A percentile compares a stretch with the other conserved stretches of the same genome.
Evolutionary conservation across 2,888 invertebrate species (phyloP).

Genomic region (Argyresthia albistria): DNA sequence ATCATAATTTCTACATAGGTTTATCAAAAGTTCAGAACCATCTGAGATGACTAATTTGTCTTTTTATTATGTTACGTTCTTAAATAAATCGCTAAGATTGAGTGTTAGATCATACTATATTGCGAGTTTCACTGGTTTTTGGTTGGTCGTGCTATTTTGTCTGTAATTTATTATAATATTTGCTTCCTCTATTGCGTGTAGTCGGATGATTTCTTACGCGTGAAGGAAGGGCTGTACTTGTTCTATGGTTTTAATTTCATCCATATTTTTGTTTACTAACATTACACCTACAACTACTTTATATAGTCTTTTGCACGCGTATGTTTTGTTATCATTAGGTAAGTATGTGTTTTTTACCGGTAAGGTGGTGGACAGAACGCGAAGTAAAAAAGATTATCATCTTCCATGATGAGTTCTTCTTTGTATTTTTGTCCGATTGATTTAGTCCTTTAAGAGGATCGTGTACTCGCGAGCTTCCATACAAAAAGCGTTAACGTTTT

Average conservation of each 20-base stretch:
- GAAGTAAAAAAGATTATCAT: too few species aligned
- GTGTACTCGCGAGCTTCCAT: too few species aligned
- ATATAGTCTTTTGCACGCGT: not conserved
- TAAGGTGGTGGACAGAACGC: too few species aligned
- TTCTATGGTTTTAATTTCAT: slow-evolving; percentile 16
- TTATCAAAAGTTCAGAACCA: not conserved
- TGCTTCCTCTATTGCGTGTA: slow-evolving; percentile 4
- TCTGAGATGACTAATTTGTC: not conserved
- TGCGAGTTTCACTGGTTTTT: slow-evolving; percentile 60
- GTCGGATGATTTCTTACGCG: slow-evolving; percentile 18
- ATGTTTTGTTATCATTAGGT: too few species aligned
- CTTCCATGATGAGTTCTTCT: too few species aligned
- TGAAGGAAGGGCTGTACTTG: slow-evolving; percentile 38
- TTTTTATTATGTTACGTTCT: slow-evolving; percentile 32
- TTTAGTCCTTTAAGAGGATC: too few species aligned
- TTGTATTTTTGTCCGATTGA: too few species aligned
- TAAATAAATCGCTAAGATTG: slow-evolving; percentile 59
- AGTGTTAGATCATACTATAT: slow-evolving; percentile 50
- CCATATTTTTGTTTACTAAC: slow-evolving; percentile 12
- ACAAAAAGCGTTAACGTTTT: too few species aligned
- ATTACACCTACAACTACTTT: not conserved
- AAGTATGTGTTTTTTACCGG: too few species aligned
- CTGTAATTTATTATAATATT: slow-evolving; percentile 20
- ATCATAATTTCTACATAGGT: not conserved
- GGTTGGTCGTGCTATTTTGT: slow-evolving; percentile 58